phyloP scores from a whole-genome alignment of 2,113 vertebrate species.

The Macaca fascicularis region T2T-MFA8v1.1 NC_088379.1:104216501-104217000 shows the following conservation, averaged over 20 bases:
- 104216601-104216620: background rate
- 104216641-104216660: background rate
- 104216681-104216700: background rate
- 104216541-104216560: background rate
- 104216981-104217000: background rate
- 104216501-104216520: background rate
- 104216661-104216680: conserved; percentile 41
- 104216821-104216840: background rate
- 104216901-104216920: background rate
- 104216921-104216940: background rate
- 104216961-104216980: background rate
- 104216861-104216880: background rate
- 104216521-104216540: background rate
- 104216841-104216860: background rate
- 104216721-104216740: conserved; percentile 21
- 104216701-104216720: background rate
- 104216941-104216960: background rate
- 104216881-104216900: background rate
- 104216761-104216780: conserved; percentile 33
- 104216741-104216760: background rate
- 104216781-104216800: background rate
- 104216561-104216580: background rate
- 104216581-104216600: background rate
- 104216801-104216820: background rate
- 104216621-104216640: background rate